Percentiles rank a stretch among this genome's conserved stretches.
These are phyloP conservation scores for Iphiclides podalirius DNA, from an alignment of 2,888 invertebrate species.

Conservation along the genomic window DNA sequence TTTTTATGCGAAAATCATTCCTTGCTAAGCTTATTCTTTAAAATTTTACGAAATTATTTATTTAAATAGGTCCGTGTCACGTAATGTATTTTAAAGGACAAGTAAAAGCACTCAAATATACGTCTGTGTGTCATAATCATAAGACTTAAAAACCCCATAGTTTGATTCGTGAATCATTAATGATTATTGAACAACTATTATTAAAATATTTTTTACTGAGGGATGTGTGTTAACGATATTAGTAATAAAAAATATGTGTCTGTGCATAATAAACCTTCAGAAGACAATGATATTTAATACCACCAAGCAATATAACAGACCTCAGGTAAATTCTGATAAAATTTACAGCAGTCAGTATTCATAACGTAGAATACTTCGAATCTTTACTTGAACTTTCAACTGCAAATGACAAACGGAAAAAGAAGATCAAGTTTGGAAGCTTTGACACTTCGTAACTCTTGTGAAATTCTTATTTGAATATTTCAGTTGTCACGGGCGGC, in stretches of 20 bases:
- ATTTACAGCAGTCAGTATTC: slow-evolving; percentile 7
- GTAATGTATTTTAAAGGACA: slow-evolving; percentile 20
- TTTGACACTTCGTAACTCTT: slow-evolving; percentile 20
- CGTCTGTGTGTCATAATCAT: slow-evolving; percentile 16
- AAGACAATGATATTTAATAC: too few relatives aligned
- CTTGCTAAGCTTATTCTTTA: too few relatives aligned
- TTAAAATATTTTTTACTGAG: neutral
- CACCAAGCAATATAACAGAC: slow-evolving; percentile 1
- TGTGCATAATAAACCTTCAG: too few relatives aligned
- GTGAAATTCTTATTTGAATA: slow-evolving; percentile 18
- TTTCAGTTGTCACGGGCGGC: slow-evolving; percentile 5
- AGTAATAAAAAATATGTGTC: neutral
- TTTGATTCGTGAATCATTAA: too few relatives aligned
- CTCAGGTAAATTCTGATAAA: slow-evolving; percentile 4
- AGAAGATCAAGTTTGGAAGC: slow-evolving; percentile 19
- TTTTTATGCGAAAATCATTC: too few relatives aligned
- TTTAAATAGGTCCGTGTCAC: slow-evolving; percentile 6
- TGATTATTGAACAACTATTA: too few relatives aligned
- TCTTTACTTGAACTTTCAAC: slow-evolving; percentile 21
- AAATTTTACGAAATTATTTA: neutral
- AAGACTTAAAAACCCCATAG: too few relatives aligned
- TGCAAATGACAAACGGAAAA: slow-evolving; percentile 24
- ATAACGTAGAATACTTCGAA: slow-evolving; percentile 11
- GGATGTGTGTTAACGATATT: neutral
- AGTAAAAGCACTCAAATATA: slow-evolving; percentile 28